phyloP scores from a whole-genome alignment of 1,140 invertebrate species.

The Danaus plexippus region DNA sequence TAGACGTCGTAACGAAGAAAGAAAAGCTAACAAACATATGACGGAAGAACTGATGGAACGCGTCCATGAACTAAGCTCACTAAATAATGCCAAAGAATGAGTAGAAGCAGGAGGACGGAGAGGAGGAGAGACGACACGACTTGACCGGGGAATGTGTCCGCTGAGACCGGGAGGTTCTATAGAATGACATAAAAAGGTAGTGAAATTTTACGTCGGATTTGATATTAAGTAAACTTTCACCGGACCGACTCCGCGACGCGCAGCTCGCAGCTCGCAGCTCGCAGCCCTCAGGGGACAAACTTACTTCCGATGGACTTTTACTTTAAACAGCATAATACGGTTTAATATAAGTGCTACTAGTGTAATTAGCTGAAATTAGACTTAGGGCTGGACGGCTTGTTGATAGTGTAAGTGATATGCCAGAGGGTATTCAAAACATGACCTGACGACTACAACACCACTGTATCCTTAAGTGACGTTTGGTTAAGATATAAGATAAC shows the following conservation, averaged over 20 bases:
- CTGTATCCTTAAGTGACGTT: slow-evolving; percentile 39
- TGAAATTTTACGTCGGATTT: slow-evolving; percentile 19
- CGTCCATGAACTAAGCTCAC: slow-evolving; percentile 55
- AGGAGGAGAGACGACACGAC: no score
- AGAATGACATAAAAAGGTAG: slow-evolving; percentile 32
- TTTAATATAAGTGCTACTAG: slow-evolving; percentile 57
- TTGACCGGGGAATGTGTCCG: slow-evolving; percentile 21
- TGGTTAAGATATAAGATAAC: slow-evolving; percentile 29
- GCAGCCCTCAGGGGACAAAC: slow-evolving; percentile 44
- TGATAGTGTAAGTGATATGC: slow-evolving; percentile 29
- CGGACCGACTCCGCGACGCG: slow-evolving; percentile 27
- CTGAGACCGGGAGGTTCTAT: slow-evolving; percentile 19
- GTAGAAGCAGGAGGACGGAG: slow-evolving; percentile 26
- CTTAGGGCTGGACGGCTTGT: slow-evolving; percentile 29
- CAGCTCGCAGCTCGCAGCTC: slow-evolving; percentile 44
- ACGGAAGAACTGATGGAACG: slow-evolving; percentile 36
- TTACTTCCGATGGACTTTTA: slow-evolving; percentile 47
- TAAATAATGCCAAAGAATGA: slow-evolving; percentile 70
- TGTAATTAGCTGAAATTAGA: slow-evolving; percentile 43
- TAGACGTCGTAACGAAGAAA: slow-evolving; percentile 30
- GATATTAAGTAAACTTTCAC: slow-evolving; percentile 4
- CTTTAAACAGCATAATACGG: slow-evolving; percentile 53
- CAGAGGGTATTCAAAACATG: slow-evolving; percentile 30
- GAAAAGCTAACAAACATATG: slow-evolving; percentile 20
- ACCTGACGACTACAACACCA: slow-evolving; percentile 56